A percentile compares a stretch with the other conserved stretches of the same genome.
Evolutionary conservation across 2,113 vertebrate species (phyloP).

Genomic region (Emydocephalus ijimae): DNA sequence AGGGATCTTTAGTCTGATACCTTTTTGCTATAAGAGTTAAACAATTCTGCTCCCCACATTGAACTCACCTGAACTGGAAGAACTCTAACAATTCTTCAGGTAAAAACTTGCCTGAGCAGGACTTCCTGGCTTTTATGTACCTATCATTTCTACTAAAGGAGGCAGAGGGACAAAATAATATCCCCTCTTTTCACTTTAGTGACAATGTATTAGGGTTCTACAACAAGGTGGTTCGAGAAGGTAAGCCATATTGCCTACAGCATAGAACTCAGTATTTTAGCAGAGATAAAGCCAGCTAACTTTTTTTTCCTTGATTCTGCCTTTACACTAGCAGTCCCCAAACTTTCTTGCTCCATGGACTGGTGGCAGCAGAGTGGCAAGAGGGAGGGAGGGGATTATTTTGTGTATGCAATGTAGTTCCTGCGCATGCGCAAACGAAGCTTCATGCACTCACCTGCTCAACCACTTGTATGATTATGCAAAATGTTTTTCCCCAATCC

Average conservation of each 20-base stretch:
- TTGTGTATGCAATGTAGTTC: too few species aligned
- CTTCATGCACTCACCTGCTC: too few species aligned
- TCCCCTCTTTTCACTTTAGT: neutral
- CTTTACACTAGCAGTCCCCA: neutral
- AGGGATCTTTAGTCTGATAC: neutral
- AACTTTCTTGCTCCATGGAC: too few species aligned
- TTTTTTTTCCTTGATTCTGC: neutral
- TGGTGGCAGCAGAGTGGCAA: too few species aligned
- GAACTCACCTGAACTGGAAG: neutral
- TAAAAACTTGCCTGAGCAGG: neutral
- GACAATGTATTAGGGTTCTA: neutral
- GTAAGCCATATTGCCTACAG: neutral
- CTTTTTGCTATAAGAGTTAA: neutral
- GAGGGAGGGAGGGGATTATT: too few species aligned
- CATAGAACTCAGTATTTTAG: neutral
- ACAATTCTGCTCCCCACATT: neutral
- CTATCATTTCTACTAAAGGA: neutral
- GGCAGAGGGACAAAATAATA: neutral
- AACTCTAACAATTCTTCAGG: neutral
- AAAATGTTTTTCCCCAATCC: too few species aligned
- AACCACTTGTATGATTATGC: too few species aligned
- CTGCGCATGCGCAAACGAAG: too few species aligned
- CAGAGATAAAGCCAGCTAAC: neutral
- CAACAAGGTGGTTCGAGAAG: neutral
- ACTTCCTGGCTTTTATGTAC: neutral